A percentile compares a stretch with the other conserved stretches of the same genome.
phyloP scores from a whole-genome alignment of 2,113 vertebrate genomes.

The Oreochromis spilurus region DNA sequence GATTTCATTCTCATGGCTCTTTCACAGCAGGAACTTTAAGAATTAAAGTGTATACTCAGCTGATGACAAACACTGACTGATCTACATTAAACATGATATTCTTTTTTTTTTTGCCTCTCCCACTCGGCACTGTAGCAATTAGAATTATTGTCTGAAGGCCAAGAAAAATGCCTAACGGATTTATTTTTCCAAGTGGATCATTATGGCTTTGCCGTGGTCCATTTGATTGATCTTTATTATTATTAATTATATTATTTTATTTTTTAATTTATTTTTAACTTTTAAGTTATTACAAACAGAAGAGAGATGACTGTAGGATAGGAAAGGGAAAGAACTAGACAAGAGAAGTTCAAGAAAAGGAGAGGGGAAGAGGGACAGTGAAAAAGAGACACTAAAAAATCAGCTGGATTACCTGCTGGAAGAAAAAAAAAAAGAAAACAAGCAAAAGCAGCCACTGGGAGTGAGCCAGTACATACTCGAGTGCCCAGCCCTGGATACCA shows the following conservation, averaged over 20 bases:
- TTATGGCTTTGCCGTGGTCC: neutral
- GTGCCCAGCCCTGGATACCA: rapidly evolving
- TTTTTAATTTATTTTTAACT: no score
- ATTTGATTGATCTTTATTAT: neutral
- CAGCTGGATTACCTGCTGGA: neutral
- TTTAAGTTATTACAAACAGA: no score
- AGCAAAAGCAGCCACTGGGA: neutral
- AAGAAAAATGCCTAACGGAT: neutral
- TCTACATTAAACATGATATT: neutral
- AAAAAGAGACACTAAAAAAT: no score
- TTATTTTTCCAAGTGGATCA: neutral
- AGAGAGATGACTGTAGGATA: no score
- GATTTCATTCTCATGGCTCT: neutral
- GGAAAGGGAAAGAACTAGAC: no score
- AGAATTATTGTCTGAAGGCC: neutral
- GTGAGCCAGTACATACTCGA: neutral
- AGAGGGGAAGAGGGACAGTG: no score
- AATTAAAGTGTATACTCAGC: neutral
- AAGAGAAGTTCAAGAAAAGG: no score
- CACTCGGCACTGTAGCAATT: rapidly evolving
- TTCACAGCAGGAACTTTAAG: neutral
- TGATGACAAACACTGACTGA: neutral
- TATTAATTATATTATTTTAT: neutral
- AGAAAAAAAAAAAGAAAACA: neutral
- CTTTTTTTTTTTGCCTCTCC: neutral